Base-by-base conservation (phyloP, 1,140 invertebrate species). In the Eumeta japonica region DNA sequence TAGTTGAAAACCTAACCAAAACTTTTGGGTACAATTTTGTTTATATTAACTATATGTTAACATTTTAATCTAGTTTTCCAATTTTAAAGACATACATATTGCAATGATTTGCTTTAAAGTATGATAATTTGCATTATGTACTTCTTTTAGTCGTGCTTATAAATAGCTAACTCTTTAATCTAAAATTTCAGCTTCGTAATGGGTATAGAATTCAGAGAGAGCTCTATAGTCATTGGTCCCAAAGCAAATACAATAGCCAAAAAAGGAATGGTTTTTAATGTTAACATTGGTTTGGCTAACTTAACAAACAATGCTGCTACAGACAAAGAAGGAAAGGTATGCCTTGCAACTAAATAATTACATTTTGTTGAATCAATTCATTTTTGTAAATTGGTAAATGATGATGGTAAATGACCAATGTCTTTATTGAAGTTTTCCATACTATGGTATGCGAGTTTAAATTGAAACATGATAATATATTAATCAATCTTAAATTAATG, bases 191-290 rank as follows among this genome's bases (percentile, higher is more conserved):
- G 74, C 12, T 96, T 98, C 79, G 92, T 85, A 0, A 98, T 94
- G 84, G 97, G 97, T 5, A 92, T 99, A 55, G 97, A 99, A 72
- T 99, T 99, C 71, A 84, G 95, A 33, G 97, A 99, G 72, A 89
- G 89, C 50, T 91, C 91, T 0, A 78, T 99, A 19, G 77, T 95
- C 0, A 92, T 99, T 55, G 90, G 88, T 2, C 87, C 91, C 2
- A 99, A 98, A 80, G 92, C 87, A 28, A 83, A 79, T 14, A 81
- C 83, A 2, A 52, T 83, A n/a, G 84, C 87, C 0, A 89, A 88
- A 52, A 97, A 97, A 67, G 92, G 90, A 28, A 98, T 99, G 95
- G 86, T 97, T 0, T 98, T 98, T 56, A 97, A 97, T 66, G 80
- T 99, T 7, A 94, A 93, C 58, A 83, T 99, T 48, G 97, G 97